Conservation (phyloP, 2,888 invertebrate genomes). For the Lampropteryx suffumata region DNA sequence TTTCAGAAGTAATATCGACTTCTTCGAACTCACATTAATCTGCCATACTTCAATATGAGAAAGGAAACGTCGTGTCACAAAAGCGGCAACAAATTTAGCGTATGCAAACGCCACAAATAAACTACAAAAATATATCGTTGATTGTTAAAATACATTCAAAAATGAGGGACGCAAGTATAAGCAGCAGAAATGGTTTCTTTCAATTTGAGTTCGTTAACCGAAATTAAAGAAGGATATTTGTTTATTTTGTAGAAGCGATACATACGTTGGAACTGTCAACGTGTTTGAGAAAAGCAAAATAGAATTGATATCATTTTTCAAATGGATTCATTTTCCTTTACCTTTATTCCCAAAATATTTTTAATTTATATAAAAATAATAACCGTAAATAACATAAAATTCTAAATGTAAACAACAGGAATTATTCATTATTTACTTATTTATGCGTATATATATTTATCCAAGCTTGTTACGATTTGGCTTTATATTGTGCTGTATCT, state of each 20-base stretch:
- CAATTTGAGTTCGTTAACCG: constrained; percentile 38
- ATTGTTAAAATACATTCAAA: constrained; percentile 12
- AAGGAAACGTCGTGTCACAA: constrained; percentile 70
- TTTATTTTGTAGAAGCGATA: constrained; percentile 42
- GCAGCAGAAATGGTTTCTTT: constrained; percentile 20
- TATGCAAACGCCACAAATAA: constrained; percentile 48
- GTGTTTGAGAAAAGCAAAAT: too few species aligned
- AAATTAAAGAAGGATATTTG: constrained; percentile 31
- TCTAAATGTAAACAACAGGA: too few species aligned
- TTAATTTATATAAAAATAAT: too few species aligned
- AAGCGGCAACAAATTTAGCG: constrained; percentile 58
- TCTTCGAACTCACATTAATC: constrained; percentile 81
- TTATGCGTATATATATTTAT: too few species aligned
- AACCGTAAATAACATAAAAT: too few species aligned
- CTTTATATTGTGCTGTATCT: too few species aligned
- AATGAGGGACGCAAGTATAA: constrained; percentile 4
- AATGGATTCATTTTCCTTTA: too few species aligned
- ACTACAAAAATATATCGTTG: constrained; percentile 23
- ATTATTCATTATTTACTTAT: too few species aligned
- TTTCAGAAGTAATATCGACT: constrained; percentile 80
- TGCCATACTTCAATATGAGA: constrained; percentile 75
- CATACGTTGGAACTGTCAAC: constrained; percentile 66
- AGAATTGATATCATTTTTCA: too few species aligned
- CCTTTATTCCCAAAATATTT: too few species aligned
- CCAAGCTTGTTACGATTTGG: too few species aligned